A percentile compares a stretch with the other conserved stretches of the same genome.
Conservation (phyloP, 2,113 vertebrate genomes). For the Dendrocopos noguchii region DNA sequence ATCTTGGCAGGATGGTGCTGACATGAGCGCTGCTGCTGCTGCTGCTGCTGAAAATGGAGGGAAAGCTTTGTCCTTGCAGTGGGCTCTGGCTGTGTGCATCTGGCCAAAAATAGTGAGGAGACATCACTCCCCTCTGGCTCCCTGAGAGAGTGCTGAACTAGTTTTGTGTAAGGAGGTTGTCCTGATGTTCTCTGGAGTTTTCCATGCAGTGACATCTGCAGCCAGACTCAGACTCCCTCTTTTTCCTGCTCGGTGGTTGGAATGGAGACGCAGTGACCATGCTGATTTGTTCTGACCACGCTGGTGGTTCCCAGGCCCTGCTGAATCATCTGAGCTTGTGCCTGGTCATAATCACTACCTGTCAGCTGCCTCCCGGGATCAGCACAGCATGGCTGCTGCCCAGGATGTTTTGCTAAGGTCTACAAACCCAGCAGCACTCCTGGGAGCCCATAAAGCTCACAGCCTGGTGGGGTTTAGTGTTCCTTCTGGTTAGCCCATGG, state of each 20-base stretch:
- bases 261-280: neutral
- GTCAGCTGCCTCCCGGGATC: slow-evolving; percentile 12
- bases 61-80: neutral
- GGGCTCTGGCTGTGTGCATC: neutral
- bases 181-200: neutral
- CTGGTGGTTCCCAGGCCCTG: neutral
- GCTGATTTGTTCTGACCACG: neutral
- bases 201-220: accelerated
- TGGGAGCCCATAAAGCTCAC: neutral
- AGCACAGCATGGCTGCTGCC: neutral
- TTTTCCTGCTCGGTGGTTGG: neutral
- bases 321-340: slow-evolving; percentile 27
- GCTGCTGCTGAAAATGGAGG: neutral
- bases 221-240: neutral
- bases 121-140: neutral
- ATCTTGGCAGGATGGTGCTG: neutral
- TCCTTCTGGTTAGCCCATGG: neutral
- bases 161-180: neutral
- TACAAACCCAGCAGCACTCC: neutral
- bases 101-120: slow-evolving; percentile 45
- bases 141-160: neutral
- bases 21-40: neutral
- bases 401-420: slow-evolving; percentile 8
- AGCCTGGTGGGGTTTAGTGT: neutral
- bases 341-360: neutral